Evolutionary conservation across 2,113 vertebrate genomes (phyloP).

Genomic region (Collichthys lucidus): DNA sequence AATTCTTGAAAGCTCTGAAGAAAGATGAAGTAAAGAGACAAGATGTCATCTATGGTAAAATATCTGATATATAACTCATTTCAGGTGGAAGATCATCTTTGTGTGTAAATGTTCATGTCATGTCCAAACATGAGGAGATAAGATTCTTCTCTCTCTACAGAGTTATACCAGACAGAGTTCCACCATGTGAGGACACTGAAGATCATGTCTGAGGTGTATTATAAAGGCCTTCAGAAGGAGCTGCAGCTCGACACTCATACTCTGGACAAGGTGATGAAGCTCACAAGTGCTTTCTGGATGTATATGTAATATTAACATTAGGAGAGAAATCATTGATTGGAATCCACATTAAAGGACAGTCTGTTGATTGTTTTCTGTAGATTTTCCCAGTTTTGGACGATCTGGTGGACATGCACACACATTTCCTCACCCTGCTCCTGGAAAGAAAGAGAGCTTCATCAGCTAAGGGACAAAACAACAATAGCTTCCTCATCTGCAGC

Average conservation of each 20-base stretch:
- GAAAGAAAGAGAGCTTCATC: constrained; percentile 88
- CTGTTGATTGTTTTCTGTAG: constrained; percentile 15
- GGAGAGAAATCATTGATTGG: not conserved
- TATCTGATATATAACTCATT: not conserved
- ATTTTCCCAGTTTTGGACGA: constrained; percentile 92
- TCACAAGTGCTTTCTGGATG: not conserved
- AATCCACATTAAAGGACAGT: not conserved
- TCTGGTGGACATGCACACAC: constrained; percentile 89
- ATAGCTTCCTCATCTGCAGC: constrained; percentile 88
- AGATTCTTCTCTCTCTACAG: constrained; percentile 56
- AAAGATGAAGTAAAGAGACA: constrained; percentile 93
- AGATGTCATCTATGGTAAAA: constrained; percentile 93
- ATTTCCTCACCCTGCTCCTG: constrained; percentile 89
- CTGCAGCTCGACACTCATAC: constrained; percentile 88
- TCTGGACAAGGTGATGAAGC: constrained; percentile 83
- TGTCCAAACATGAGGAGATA: not conserved
- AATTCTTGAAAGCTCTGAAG: constrained; percentile 89
- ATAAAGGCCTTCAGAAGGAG: constrained; percentile 89
- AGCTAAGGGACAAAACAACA: constrained; percentile 80
- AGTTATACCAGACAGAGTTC: constrained; percentile 94
- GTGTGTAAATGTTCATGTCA: not conserved
- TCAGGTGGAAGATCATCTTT: not conserved
- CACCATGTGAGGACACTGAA: constrained; percentile 93
- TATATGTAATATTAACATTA: not conserved
- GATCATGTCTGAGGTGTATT: constrained; percentile 95